Conservation (phyloP, 2,888 invertebrate genomes). For the Cepaea hortensis region DNA sequence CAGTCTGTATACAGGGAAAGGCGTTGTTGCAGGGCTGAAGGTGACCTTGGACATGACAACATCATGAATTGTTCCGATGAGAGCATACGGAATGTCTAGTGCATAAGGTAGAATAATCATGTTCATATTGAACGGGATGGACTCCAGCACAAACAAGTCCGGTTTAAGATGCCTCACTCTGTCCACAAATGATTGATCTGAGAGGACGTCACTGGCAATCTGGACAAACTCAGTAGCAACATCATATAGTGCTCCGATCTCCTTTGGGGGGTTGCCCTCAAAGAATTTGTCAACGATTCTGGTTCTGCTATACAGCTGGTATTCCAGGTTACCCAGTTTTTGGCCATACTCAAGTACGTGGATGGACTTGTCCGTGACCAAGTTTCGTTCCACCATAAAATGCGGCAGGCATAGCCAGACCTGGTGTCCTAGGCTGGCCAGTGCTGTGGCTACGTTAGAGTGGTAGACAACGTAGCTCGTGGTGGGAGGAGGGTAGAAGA, state of each 20-base stretch:
- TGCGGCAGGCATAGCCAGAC: conserved; percentile 34
- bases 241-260: background rate
- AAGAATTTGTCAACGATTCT: conserved; percentile 29
- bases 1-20: conserved; percentile 11
- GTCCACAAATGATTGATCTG: conserved; percentile 40
- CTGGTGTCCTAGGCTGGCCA: conserved; percentile 42
- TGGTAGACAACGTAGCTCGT: conserved; percentile 44
- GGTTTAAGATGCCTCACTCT: conserved; percentile 37
- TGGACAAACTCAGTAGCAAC: background rate
- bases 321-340: conserved; percentile 17
- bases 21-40: conserved; percentile 44
- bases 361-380: conserved; percentile 13
- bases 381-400: background rate
- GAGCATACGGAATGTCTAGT: conserved; percentile 50
- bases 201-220: background rate
- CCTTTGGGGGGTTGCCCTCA: background rate
- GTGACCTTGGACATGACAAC: conserved; percentile 43
- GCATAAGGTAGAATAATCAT: conserved; percentile 49
- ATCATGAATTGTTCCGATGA: conserved; percentile 47
- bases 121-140: conserved; percentile 42
- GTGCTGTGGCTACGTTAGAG: conserved; percentile 35
- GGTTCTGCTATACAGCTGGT: background rate
- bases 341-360: conserved; percentile 12
- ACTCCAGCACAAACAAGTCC: conserved; percentile 50
- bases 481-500: conserved; percentile 14